Base-by-base conservation (phyloP, 2,888 invertebrate genomes). In the Neocrepidodera transversa region DNA sequence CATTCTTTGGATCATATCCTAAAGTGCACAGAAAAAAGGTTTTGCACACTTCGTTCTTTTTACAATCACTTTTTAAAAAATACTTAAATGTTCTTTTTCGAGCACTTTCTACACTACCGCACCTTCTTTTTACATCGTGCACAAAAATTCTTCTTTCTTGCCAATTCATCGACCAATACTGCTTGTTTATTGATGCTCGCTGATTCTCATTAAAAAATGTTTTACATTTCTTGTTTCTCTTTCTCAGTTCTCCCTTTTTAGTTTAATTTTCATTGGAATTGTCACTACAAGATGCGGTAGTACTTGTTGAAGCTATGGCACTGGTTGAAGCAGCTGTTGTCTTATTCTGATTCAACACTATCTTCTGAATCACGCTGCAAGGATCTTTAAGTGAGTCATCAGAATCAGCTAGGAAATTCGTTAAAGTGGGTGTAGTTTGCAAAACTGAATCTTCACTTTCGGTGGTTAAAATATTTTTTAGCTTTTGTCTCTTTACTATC, bases 21-120 rank as follows among this genome's bases (percentile, higher is more conserved):
- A 49, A 38, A 49, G 56, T 56, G 26, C 20, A 17, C 28, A 56
- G 16, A 42, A 53, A 49, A 28, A 57, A 42, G 10, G 8, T 13
- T 36, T 56, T 56, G 26, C 48, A 56, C 11, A 49, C 49, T 48
- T 56, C 23, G 23, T 23, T 3, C 23, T 23, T 23, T 23, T 23
- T 5, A 23, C 23, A 3, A 3, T 23, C 23, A 23, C 23, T 23
- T 23, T 23, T 42, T 35, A 57, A 57, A 53, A 36, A 36, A 38
- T 57, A 57, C 23, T 42, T 57, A n/a, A 52, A 38, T 2, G 51
- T 52, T 11, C 28, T 10, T 47, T 30, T 47, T 30, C 23, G 23
- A 23, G 23, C 23, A 23, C 23, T 23, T 23, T 23, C 23, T 23
- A 23, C 23, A 5, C 7, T 16, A 30, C 30, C 26, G 11, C 47